Conservation (phyloP, 2,797 vertebrate genomes). For the Pangasius djambal region DNA sequence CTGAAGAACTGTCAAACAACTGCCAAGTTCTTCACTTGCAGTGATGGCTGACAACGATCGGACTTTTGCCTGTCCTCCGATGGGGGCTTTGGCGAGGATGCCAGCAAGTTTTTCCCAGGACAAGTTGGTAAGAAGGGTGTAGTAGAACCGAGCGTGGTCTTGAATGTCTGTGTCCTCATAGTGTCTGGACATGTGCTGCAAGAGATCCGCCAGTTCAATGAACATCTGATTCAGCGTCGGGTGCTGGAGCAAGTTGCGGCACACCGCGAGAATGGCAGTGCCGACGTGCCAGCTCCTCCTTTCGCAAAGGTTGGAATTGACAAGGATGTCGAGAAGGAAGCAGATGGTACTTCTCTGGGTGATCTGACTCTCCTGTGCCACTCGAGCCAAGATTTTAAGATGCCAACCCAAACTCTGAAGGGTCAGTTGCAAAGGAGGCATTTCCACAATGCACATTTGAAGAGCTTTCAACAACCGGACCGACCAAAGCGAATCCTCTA, state of each 20-base stretch:
- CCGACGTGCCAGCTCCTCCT: conserved; percentile 79
- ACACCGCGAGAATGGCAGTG: conserved; percentile 78
- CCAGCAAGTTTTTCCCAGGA: conserved; percentile 78
- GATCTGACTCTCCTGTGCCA: conserved; percentile 76
- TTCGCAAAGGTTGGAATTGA: conserved; percentile 60
- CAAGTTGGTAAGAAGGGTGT: conserved; percentile 81
- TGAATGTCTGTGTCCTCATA: conserved; percentile 81
- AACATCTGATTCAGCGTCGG: conserved; percentile 73
- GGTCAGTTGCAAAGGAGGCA: conserved; percentile 58
- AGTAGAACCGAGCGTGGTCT: conserved; percentile 87
- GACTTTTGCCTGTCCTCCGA: conserved; percentile 71
- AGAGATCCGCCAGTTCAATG: conserved; percentile 75
- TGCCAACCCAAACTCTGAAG: conserved; percentile 75
- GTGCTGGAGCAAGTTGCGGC: conserved; percentile 78
- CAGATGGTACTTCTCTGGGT: conserved; percentile 67
- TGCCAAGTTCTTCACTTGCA: conserved; percentile 80
- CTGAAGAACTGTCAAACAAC: conserved; percentile 74
- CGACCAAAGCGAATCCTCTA: conserved; percentile 72
- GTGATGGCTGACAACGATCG: conserved; percentile 78
- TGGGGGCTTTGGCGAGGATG: conserved; percentile 67
- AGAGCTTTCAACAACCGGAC: conserved; percentile 70
- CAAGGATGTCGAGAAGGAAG: conserved; percentile 74
- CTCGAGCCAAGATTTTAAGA: conserved; percentile 78
- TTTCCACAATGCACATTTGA: conserved; percentile 69
- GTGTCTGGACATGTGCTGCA: conserved; percentile 74